phyloP scores from a whole-genome alignment of 1,140 invertebrate genomes.

The Lepidotrigona ventralis region DNA sequence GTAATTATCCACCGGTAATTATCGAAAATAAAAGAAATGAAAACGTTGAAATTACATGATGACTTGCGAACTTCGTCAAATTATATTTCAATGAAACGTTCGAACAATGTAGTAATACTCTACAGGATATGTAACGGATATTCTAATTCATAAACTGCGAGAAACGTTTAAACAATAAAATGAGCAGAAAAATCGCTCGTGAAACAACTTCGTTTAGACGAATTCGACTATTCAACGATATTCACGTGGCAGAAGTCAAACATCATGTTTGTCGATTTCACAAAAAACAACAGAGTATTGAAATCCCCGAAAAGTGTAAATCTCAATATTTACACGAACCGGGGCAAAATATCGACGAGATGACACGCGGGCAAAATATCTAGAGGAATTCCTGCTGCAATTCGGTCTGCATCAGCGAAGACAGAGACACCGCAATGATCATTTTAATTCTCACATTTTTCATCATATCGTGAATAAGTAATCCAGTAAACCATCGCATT shows the following conservation, averaged over 20 bases:
- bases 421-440: neutral
- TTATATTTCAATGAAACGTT: neutral
- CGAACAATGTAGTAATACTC: neutral
- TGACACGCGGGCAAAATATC: neutral
- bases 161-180: neutral
- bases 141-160: neutral
- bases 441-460: neutral
- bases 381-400: neutral
- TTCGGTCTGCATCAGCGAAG: neutral
- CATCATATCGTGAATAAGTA: neutral
- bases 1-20: neutral
- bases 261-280: neutral
- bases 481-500: neutral
- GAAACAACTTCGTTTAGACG: too few species aligned
- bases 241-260: neutral
- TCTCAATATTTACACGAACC: constrained; percentile 2
- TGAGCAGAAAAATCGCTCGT: accelerated
- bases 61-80: neutral
- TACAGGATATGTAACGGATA: neutral
- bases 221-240: too few species aligned
- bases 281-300: neutral
- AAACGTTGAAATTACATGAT: neutral
- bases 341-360: neutral
- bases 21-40: neutral
- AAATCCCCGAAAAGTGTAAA: too few species aligned